Percentiles rank a stretch among this genome's conserved stretches.
Conservation (phyloP, 1,140 invertebrate genomes). For the Gonatopus flavifemur region DNA sequence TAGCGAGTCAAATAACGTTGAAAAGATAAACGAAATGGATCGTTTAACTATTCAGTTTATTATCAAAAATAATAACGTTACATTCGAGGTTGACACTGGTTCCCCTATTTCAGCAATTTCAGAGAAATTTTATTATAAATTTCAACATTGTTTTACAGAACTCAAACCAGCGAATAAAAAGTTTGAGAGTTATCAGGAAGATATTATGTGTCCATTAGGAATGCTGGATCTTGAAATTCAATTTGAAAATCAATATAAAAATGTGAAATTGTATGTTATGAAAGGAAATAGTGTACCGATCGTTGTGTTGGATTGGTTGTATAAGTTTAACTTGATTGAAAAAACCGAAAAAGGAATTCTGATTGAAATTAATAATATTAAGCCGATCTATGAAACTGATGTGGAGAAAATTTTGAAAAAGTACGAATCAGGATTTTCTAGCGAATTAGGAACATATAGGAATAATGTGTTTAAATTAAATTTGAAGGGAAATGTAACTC, state of each 20-base stretch:
- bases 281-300: neutral
- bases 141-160: too few species aligned
- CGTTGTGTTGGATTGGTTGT: neutral
- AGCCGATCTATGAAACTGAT: neutral
- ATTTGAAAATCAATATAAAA: neutral
- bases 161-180: neutral
- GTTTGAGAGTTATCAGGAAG: neutral
- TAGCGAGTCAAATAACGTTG: neutral
- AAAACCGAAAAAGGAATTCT: neutral
- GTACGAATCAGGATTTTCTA: neutral
- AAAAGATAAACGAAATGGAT: neutral
- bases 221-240: neutral
- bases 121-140: too few species aligned
- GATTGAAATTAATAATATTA: neutral
- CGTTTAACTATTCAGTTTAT: neutral
- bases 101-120: too few species aligned
- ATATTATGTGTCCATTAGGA: neutral
- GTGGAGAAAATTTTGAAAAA: neutral
- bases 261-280: conserved; percentile 1
- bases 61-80: neutral
- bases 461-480: neutral
- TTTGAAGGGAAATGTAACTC: conserved; percentile 6
- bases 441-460: neutral
- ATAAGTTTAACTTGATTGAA: neutral
- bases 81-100: neutral